Evolutionary conservation across 2,113 vertebrate genomes (phyloP).

Genomic region (Zonotrichia leucophrys): DNA sequence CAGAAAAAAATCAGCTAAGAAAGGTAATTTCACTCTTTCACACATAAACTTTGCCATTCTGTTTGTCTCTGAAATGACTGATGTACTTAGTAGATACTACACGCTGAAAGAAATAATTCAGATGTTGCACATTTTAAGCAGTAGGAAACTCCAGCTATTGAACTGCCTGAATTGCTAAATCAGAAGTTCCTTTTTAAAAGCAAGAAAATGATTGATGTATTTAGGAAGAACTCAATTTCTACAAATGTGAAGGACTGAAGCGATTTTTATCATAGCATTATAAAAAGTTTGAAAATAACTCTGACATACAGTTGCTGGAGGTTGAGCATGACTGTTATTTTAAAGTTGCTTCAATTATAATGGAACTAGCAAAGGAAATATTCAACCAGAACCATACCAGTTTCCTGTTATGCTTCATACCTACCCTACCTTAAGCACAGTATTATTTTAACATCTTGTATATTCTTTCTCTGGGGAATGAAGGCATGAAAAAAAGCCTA

Average conservation of each 20-base stretch:
- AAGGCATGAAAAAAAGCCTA: not conserved
- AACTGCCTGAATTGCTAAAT: slow-evolving; percentile 8
- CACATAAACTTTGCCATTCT: not conserved
- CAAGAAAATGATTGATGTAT: not conserved
- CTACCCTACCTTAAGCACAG: not conserved
- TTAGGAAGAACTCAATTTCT: slow-evolving; percentile 22
- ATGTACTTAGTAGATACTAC: slow-evolving; percentile 45
- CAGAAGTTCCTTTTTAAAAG: not conserved
- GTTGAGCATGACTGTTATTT: not conserved
- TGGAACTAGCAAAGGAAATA: not conserved
- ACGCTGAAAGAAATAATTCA: slow-evolving; percentile 32
- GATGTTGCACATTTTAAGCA: not conserved
- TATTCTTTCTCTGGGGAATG: not conserved
- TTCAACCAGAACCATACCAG: not conserved
- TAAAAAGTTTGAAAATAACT: slow-evolving; percentile 26
- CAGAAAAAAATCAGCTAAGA: slow-evolving; percentile 2
- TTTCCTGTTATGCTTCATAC: not conserved
- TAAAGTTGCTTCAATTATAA: not conserved
- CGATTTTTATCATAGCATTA: not conserved
- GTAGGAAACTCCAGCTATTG: slow-evolving; percentile 21
- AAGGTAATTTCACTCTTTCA: slow-evolving; percentile 17
- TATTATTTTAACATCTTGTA: not conserved
- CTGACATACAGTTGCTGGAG: not conserved
- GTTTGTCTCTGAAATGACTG: slow-evolving; percentile 11
- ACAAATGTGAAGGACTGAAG: not conserved